Conservation (phyloP, 2,888 invertebrate genomes). For the Biston betularia region DNA sequence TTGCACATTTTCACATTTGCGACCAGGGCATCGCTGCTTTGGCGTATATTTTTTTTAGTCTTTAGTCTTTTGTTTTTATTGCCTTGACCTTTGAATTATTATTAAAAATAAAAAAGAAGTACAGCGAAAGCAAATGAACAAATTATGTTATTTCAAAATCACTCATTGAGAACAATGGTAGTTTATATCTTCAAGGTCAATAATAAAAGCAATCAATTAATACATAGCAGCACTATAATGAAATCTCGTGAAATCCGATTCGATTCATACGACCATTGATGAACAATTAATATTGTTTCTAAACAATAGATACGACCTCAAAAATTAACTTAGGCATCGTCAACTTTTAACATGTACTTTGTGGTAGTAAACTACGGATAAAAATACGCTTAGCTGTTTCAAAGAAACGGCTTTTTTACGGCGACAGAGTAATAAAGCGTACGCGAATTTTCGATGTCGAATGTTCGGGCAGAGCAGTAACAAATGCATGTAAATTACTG, state of each 20-base stretch:
- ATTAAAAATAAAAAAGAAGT: too few relatives aligned
- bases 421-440: conserved; percentile 33
- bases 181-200: not conserved
- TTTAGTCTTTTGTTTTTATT: too few relatives aligned
- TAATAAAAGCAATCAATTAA: conserved; percentile 25
- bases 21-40: too few relatives aligned
- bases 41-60: too few relatives aligned
- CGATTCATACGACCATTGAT: conserved; percentile 53
- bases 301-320: conserved; percentile 59
- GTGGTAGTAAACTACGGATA: conserved; percentile 11
- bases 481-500: conserved; percentile 67
- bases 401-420: conserved; percentile 10
- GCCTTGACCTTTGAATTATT: too few relatives aligned
- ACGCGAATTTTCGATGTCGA: conserved; percentile 24
- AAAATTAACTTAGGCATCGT: conserved; percentile 34
- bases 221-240: conserved; percentile 15
- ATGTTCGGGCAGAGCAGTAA: conserved; percentile 56
- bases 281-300: conserved; percentile 55
- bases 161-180: too few relatives aligned
- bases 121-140: too few relatives aligned
- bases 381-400: conserved; percentile 1
- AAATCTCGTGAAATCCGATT: conserved; percentile 30
- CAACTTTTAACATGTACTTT: not conserved
- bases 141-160: too few relatives aligned
- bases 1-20: too few relatives aligned